These are phyloP conservation scores for Emydura subglobosa DNA, from an alignment of 2,113 vertebrate genomes.

Conservation along the genomic window DNA sequence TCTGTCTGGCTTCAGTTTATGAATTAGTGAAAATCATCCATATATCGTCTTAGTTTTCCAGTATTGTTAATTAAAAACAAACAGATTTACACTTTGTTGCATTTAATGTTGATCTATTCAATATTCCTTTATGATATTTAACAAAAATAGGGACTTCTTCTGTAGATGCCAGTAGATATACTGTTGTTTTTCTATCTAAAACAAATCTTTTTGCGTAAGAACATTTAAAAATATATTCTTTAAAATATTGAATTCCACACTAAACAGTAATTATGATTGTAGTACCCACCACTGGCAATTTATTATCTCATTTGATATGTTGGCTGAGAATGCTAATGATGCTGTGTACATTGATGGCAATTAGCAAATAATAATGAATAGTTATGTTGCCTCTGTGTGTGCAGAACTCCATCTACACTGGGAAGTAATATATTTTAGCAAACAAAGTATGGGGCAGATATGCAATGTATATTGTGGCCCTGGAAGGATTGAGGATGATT, in stretches of 20 bases:
- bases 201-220: background rate
- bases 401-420: background rate
- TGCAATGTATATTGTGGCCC: background rate
- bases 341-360: background rate
- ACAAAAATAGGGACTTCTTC: background rate
- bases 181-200: background rate
- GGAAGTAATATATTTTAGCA: background rate
- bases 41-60: background rate
- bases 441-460: background rate
- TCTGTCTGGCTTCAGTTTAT: conserved; percentile 17
- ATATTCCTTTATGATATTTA: background rate
- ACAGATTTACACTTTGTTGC: background rate
- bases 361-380: background rate
- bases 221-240: background rate
- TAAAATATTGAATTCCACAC: background rate
- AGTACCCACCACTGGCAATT: background rate
- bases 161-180: background rate
- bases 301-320: background rate
- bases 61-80: background rate
- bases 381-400: background rate
- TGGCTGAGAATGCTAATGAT: background rate
- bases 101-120: background rate
- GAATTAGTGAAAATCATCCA: background rate
- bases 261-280: background rate
- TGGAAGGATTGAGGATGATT: background rate